Evolutionary conservation across 2,113 vertebrate genomes (phyloP).

Genomic region (Syngnathus scovelli): DNA sequence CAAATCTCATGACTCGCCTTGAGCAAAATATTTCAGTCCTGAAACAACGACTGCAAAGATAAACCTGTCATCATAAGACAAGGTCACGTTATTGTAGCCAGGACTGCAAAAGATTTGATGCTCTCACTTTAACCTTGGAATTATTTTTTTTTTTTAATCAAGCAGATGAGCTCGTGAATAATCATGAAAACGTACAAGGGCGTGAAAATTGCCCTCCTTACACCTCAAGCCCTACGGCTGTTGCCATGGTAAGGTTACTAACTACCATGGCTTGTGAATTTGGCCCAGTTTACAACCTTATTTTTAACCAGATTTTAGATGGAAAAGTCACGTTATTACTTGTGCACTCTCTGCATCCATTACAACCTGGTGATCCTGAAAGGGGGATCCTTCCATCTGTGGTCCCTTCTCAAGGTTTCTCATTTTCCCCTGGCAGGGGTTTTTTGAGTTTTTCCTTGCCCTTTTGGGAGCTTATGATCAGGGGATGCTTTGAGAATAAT

Average conservation of each 20-base stretch:
- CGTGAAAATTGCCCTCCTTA: not conserved
- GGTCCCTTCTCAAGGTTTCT: too few species aligned
- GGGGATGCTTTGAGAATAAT: too few species aligned
- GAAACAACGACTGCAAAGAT: not conserved
- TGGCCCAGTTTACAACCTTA: not conserved
- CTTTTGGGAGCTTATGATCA: too few species aligned
- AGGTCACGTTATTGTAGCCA: not conserved
- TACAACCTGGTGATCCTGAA: too few species aligned
- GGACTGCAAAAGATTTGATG: not conserved
- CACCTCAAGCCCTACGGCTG: constrained; percentile 7
- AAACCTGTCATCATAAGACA: not conserved
- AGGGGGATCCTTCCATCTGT: too few species aligned
- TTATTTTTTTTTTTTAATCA: not conserved
- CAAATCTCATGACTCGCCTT: constrained; percentile 28
- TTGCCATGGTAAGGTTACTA: constrained; percentile 44
- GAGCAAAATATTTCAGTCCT: constrained; percentile 23
- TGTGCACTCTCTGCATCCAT: too few species aligned
- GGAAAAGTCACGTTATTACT: not conserved
- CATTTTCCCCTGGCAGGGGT: too few species aligned
- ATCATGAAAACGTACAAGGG: not conserved
- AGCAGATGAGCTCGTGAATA: not conserved
- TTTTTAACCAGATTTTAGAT: not conserved
- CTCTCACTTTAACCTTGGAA: not conserved
- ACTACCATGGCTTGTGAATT: constrained; percentile 28
- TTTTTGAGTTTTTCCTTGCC: too few species aligned